Percentiles rank a stretch among this genome's conserved stretches.
Evolutionary conservation across 2,113 vertebrate species (phyloP).

Genomic region (Camelus bactrianus): DNA sequence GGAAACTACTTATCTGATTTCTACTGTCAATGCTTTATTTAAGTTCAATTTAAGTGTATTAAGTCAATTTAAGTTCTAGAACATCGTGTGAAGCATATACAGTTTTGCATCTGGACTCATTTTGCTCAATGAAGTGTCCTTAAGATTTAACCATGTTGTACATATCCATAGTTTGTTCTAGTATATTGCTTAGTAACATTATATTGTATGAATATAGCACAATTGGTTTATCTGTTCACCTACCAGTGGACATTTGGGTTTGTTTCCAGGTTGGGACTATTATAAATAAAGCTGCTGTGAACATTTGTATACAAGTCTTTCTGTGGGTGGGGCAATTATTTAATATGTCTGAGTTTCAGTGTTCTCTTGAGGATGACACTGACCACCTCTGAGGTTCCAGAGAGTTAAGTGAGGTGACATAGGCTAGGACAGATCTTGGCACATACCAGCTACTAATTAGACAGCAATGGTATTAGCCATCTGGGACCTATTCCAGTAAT

Average conservation of each 20-base stretch:
- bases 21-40: not conserved
- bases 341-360: not conserved
- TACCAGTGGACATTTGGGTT: not conserved
- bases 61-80: not conserved
- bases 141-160: not conserved
- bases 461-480: not conserved
- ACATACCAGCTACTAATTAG: not conserved
- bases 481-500: not conserved
- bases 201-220: not conserved
- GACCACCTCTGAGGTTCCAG: not conserved
- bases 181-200: conserved; percentile 1
- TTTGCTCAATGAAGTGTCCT: not conserved
- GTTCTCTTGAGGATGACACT: not conserved
- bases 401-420: not conserved
- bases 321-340: not conserved
- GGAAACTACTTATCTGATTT: not conserved
- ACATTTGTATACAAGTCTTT: not conserved
- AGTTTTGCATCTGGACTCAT: conserved; percentile 13
- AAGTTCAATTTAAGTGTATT: not conserved
- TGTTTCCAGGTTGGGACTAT: not conserved
- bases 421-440: not conserved
- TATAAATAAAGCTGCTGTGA: conserved; percentile 1
- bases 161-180: not conserved
- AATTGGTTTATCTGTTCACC: not conserved
- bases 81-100: not conserved